These are phyloP conservation scores for Drosophila insularis DNA, from an alignment of 1,140 invertebrate species.

Conservation along the genomic window DNA sequence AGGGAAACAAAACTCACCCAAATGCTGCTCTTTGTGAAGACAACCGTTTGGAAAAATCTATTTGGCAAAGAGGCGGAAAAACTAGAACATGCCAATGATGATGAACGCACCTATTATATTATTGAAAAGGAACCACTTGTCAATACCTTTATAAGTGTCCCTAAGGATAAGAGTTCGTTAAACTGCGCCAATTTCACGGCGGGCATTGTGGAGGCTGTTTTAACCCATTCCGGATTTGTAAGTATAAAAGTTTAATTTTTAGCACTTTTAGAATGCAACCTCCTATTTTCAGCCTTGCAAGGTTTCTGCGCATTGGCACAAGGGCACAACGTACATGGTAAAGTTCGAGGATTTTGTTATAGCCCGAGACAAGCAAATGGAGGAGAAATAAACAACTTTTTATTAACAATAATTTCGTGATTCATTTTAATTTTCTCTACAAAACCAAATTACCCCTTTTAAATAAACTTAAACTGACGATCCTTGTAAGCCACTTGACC, in stretches of 20 bases:
- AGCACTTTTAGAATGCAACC: background rate
- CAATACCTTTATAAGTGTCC: conserved; percentile 98
- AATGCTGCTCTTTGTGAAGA: conserved; percentile 97
- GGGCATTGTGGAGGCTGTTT: conserved; percentile 97
- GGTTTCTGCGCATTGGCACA: conserved; percentile 99
- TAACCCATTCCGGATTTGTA: conserved; percentile 97
- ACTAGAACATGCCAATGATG: conserved; percentile 98
- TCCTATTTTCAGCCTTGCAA: conserved; percentile 91
- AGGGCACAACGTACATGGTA: conserved; percentile 99
- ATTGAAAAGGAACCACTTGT: conserved; percentile 98
- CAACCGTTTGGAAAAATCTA: conserved; percentile 97
- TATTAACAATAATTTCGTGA: conserved; percentile 7
- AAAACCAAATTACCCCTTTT: conserved; percentile 48
- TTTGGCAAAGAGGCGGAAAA: conserved; percentile 99
- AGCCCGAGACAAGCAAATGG: conserved; percentile 94
- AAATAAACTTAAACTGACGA: conserved; percentile 85
- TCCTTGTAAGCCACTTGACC: conserved; percentile 89
- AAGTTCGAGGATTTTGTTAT: conserved; percentile 98
- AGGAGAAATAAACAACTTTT: conserved; percentile 86
- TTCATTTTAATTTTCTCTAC: conserved; percentile 58
- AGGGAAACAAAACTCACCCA: conserved; percentile 97
- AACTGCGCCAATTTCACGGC: conserved; percentile 99
- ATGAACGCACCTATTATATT: conserved; percentile 98
- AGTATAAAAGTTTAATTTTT: conserved; percentile 82
- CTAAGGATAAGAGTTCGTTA: conserved; percentile 97